phyloP scores from a whole-genome alignment of 2,888 invertebrate species.

The Phyto melanocephala region DNA sequence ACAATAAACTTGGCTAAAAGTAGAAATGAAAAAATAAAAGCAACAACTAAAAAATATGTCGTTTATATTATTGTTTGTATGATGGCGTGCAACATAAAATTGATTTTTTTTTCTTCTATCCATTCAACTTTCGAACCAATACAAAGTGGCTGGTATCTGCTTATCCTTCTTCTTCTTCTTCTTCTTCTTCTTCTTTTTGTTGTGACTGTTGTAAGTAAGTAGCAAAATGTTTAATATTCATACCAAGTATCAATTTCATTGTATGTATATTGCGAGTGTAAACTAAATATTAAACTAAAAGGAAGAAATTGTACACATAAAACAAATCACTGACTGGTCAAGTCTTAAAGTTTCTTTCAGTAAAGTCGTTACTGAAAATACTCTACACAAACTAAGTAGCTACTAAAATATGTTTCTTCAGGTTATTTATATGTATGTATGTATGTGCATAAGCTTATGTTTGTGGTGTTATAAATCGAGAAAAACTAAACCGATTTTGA shows the following conservation, averaged over 20 bases:
- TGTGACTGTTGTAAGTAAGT: not conserved
- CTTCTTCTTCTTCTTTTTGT: not conserved
- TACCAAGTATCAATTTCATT: constrained; percentile 76
- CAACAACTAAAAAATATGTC: constrained; percentile 27
- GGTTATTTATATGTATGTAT: too few relatives aligned
- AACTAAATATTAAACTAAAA: not conserved
- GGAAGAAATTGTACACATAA: not conserved
- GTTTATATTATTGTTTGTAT: constrained; percentile 31
- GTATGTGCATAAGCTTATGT: too few relatives aligned
- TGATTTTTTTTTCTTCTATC: not conserved
- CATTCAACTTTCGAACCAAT: not conserved
- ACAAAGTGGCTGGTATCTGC: not conserved
- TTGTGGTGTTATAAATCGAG: too few relatives aligned
- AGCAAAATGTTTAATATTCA: constrained; percentile 74
- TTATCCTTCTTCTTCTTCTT: too few relatives aligned
- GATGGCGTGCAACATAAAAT: constrained; percentile 14
- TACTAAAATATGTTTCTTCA: too few relatives aligned
- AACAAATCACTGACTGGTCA: not conserved
- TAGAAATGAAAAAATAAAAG: constrained; percentile 11
- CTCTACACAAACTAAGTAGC: too few relatives aligned
- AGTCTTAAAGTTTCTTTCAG: not conserved
- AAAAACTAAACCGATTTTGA: too few relatives aligned
- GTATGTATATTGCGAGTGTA: not conserved
- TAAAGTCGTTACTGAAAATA: not conserved
- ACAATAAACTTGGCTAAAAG: constrained; percentile 43